Base-by-base conservation (phyloP, 2,888 invertebrate genomes). In the Oligia fasciuncula region DNA sequence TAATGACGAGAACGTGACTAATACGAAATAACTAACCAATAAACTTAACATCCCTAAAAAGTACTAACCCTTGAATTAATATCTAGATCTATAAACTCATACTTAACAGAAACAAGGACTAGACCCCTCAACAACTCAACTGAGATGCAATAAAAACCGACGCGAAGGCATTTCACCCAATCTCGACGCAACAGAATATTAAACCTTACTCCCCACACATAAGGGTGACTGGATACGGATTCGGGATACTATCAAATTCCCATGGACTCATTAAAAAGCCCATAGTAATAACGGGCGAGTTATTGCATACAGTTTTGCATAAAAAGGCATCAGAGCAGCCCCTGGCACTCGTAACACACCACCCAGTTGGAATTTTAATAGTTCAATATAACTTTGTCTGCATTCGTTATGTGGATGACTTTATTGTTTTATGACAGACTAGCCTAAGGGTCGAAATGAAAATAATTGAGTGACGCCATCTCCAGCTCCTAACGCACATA, bases 221-320 rank as follows among this genome's bases (percentile, higher is more conserved):
- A 89, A 77, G 76, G 73, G 51, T 29, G 43, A 49, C 4, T 85
- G 71, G 73, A 74, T 79, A 23, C 49, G 63, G 23, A 51, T 66
- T 67, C 35, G 77, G 89, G 76, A 49, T 88, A 87, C 87, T 76
- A 78, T 60, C 89, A 89, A 89, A 92, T 91, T 89, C 90, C 84
- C 87, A 85, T 89, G 88, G 88, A 90, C 91, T 93, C 93, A 94
- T 94, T 94, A 94, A 93, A 91, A 92, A 90, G 85, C 91, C 91
- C 88, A 87, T 86, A 90, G 92, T 90, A 89, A 94, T 94, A 93
- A 91, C 91, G 80, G 81, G 83, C 85, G 90, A 91, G 93, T 94
- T 95, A 95, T 94, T 93, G 94, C 93, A 91, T 90, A 87, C 87
- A 91, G 92, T 95, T 95, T 95, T 95, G 95, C 95, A 95, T 95